Percentiles rank a stretch among this genome's conserved stretches.
These are phyloP conservation scores for Macrosiphum euphorbiae DNA, from an alignment of 2,888 invertebrate species.

Conservation along the genomic window DNA sequence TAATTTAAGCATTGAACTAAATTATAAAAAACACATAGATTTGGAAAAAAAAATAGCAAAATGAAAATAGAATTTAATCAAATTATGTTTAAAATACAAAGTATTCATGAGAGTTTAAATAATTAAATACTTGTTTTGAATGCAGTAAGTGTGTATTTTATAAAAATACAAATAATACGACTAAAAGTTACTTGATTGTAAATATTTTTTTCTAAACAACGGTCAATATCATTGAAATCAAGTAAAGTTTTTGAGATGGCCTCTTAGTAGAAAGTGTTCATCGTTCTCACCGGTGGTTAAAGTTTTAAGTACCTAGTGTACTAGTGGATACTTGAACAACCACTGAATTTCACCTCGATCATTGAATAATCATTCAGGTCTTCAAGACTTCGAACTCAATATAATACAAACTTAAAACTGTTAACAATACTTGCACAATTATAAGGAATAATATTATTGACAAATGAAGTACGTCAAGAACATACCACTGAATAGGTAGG, in stretches of 20 bases:
- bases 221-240: background rate
- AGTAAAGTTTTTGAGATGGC: background rate
- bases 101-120: background rate
- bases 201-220: background rate
- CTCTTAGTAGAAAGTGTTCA: background rate
- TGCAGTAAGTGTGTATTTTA: background rate
- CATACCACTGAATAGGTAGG: background rate
- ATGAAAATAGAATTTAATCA: background rate
- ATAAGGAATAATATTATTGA: background rate
- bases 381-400: background rate
- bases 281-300: background rate
- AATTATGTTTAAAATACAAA: background rate
- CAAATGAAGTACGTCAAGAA: background rate
- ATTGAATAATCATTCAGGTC: background rate
- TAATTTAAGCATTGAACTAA: background rate
- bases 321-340: background rate
- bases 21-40: background rate
- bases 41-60: background rate
- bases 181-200: background rate
- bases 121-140: background rate
- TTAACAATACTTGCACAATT: background rate
- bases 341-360: background rate
- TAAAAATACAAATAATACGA: background rate
- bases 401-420: background rate
- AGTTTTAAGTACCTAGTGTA: background rate